Percentiles rank a stretch among this genome's conserved stretches.
Conservation (phyloP, 2,888 invertebrate species). For the Aleiodes testaceus region DNA sequence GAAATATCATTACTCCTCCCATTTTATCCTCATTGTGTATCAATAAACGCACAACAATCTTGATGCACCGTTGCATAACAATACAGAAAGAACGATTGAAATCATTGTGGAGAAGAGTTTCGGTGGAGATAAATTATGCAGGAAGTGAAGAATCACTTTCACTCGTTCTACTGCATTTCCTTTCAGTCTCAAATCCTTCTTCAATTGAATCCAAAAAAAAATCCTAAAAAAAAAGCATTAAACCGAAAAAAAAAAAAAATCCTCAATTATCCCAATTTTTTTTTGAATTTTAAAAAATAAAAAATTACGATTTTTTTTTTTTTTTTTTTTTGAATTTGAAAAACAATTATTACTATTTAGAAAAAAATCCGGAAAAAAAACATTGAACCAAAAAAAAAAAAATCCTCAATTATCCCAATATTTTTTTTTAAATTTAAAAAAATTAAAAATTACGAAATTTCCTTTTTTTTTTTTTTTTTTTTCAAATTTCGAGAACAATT, state of each 20-base stretch:
- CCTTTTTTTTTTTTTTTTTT: too few relatives aligned
- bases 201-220: background rate
- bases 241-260: too few relatives aligned
- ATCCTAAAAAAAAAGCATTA: too few relatives aligned
- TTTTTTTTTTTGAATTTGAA: too few relatives aligned
- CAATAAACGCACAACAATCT: slow-evolving; percentile 47
- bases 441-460: too few relatives aligned
- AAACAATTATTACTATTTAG: too few relatives aligned
- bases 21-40: slow-evolving; percentile 18
- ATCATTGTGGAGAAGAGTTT: slow-evolving; percentile 42
- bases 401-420: background rate
- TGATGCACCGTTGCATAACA: slow-evolving; percentile 58
- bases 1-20: slow-evolving; percentile 40
- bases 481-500: slow-evolving; percentile 54
- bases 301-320: too few relatives aligned
- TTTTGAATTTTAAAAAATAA: too few relatives aligned
- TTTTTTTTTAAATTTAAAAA: too few relatives aligned
- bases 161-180: slow-evolving; percentile 48
- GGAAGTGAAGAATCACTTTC: slow-evolving; percentile 66
- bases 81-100: slow-evolving; percentile 46
- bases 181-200: background rate
- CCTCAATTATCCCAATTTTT: too few relatives aligned
- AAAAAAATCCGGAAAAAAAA: too few relatives aligned
- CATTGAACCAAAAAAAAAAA: background rate
- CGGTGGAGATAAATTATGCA: slow-evolving; percentile 52